Evolutionary conservation across 2,888 invertebrate species (phyloP), one percentile per base, ranked within the genome.

Genomic region (Lasius platythorax): DNA sequence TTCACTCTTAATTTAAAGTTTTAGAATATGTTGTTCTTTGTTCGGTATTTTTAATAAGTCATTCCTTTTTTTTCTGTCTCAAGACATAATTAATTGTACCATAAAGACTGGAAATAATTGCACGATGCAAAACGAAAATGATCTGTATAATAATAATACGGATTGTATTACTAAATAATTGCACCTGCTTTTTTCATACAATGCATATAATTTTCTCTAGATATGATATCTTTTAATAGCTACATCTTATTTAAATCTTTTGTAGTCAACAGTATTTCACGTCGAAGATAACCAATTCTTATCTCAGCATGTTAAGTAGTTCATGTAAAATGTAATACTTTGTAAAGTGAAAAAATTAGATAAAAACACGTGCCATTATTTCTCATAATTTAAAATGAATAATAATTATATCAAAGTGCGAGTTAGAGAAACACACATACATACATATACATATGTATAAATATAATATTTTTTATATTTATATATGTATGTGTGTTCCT

Each of bases 301-400:
- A 70, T 78, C 40, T 28, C 15, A 30, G 8, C 8, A 9, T 43
- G 23, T 11, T 73, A 56, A 58, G 43, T 33, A 8, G 9, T 6
- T 8, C 30, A 68, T 68, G 56, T 43, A 61, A 43, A 78, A 46
- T 33, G 11, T n/a, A 37, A 72, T 58, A 61, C 33, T 61, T 70
- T 37, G 74, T 73, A 73, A 58, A 43, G 4, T 79, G 43, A 58
- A 79, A 66, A 46, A 79, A 33, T 61, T 58, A 79, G 58, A 74
- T 79, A 79, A 79, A 23, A 61, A 0, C 33, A 23, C 11, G 33
- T 58, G 3, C 23, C 33, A 46, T 58, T 78, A 73, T 72, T 75
- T 79, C 53, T 53, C 12, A 18, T 33, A 40, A 68, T 40, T 53
- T 70, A 56, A 30, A 58, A 23, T 37, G 15, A 28, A 53, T 37